These are phyloP conservation scores for Meiosimyza decipiens DNA, from an alignment of 2,888 invertebrate species.

Conservation along the genomic window DNA sequence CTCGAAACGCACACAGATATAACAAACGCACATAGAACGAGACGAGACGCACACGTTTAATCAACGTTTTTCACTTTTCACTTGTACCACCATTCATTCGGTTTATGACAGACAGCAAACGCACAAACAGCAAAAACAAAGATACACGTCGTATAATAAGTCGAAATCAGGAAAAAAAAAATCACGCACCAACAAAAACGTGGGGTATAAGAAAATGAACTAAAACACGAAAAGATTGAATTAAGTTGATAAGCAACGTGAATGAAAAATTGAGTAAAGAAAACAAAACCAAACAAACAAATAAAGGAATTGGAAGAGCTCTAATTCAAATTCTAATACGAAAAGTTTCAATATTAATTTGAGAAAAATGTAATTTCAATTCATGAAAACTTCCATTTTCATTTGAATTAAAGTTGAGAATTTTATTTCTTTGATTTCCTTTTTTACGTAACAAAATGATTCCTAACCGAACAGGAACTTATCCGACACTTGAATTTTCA, in stretches of 20 bases:
- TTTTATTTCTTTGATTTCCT: too few species aligned
- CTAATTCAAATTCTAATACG: not conserved
- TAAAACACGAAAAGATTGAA: not conserved
- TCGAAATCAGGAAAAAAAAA: not conserved
- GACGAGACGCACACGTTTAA: not conserved
- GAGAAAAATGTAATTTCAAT: too few species aligned
- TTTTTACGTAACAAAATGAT: too few species aligned
- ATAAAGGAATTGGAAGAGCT: not conserved
- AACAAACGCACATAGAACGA: not conserved
- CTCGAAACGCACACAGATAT: too few species aligned
- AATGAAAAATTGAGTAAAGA: conserved; percentile 1
- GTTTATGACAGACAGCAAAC: too few species aligned
- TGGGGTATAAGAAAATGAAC: too few species aligned
- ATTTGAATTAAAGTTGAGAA: too few species aligned
- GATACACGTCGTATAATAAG: not conserved
- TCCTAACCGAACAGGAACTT: too few species aligned
- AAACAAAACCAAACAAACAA: not conserved
- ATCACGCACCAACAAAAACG: not conserved
- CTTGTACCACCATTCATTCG: too few species aligned
- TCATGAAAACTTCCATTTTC: too few species aligned
- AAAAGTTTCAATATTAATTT: too few species aligned
- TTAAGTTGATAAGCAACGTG: not conserved
- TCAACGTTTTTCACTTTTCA: conserved; percentile 5
- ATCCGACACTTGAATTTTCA: too few species aligned
- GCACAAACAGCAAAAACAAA: not conserved